Percentiles rank a stretch among this genome's conserved stretches.
These are phyloP conservation scores for Epinephelus malabaricus DNA, from an alignment of 2,797 vertebrate genomes.

Conservation along the genomic window DNA sequence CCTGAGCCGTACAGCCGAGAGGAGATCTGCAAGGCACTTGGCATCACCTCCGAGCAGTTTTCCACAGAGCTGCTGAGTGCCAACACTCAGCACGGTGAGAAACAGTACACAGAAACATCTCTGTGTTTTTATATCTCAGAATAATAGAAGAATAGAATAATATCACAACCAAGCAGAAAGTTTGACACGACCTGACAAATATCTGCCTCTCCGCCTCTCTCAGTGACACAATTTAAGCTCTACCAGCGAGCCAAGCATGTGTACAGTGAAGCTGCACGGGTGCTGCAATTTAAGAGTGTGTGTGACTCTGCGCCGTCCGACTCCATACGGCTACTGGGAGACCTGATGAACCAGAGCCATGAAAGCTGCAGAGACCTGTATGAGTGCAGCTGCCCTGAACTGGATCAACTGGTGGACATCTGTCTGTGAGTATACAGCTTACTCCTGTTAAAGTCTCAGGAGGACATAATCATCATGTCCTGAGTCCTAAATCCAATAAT, in stretches of 20 bases:
- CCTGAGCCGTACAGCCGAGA: constrained; percentile 91
- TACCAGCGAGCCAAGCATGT: constrained; percentile 95
- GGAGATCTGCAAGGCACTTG: constrained; percentile 92
- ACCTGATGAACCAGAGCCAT: constrained; percentile 96
- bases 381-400: constrained; percentile 96
- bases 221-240: constrained; percentile 91
- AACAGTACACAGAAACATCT: not conserved
- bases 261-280: constrained; percentile 93
- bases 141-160: too few relatives aligned
- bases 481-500: too few relatives aligned
- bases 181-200: not conserved
- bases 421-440: constrained; percentile 88
- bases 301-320: constrained; percentile 88
- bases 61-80: constrained; percentile 87
- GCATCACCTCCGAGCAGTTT: constrained; percentile 89
- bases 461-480: not conserved
- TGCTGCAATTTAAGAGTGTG: constrained; percentile 91
- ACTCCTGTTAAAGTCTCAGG: not conserved
- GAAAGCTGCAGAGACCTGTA: constrained; percentile 95
- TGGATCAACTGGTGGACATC: constrained; percentile 94
- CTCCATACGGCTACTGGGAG: constrained; percentile 88
- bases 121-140: not conserved
- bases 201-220: not conserved
- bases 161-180: not conserved
- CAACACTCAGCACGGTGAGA: constrained; percentile 93